Base-by-base conservation (phyloP, 2,113 vertebrate genomes). In the Heterotis niloticus region DNA sequence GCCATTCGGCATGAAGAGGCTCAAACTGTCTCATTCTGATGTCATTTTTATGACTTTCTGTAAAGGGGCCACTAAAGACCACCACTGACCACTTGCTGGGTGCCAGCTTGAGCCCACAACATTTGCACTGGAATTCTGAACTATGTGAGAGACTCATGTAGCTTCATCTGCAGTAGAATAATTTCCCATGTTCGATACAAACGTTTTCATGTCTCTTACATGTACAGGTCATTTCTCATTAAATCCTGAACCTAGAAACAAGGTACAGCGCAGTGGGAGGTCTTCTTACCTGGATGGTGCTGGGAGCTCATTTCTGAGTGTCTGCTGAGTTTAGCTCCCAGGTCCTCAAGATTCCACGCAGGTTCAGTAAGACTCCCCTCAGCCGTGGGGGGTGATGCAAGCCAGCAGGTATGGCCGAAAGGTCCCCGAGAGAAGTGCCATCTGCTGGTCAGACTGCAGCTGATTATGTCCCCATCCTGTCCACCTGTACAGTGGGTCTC, bases 281-380 rank as follows among this genome's bases (percentile, higher is more conserved):
- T 56, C 14, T 16, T 24, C 65, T 66, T 79, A 71, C 59, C 78
- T 72, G 78, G 57, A 62, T 79, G 78, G 67, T 29, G 60, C 13
- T 72, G 68, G n/a, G 34, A 79, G 67, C 26, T 79, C 78, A 79
- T 79, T 26, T 18, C 62, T 44, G 34, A 44, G 34, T 44, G 7
- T 2, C 2, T 28, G 24, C 68, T n/a, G 68, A 18, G 17, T 51
- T 5, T 34, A 26, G 24, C 65, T 16, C 65, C 28, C 26, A 18
- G 66, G 18, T 14, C 68, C 68, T 23, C 68, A 70, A 70, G 67
- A 26, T 34, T 34, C 67, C 28, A 34, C 65, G 9, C 67, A 69
- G 67, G 44, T 16, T 34, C 67, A 69, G 67, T 7, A 44, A 44
- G 67, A 26, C 67, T 69, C 16, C 34, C 34, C 34, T 44, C 34